These are phyloP conservation scores for Numenius arquata DNA, from an alignment of 2,113 vertebrate genomes.

Conservation along the genomic window DNA sequence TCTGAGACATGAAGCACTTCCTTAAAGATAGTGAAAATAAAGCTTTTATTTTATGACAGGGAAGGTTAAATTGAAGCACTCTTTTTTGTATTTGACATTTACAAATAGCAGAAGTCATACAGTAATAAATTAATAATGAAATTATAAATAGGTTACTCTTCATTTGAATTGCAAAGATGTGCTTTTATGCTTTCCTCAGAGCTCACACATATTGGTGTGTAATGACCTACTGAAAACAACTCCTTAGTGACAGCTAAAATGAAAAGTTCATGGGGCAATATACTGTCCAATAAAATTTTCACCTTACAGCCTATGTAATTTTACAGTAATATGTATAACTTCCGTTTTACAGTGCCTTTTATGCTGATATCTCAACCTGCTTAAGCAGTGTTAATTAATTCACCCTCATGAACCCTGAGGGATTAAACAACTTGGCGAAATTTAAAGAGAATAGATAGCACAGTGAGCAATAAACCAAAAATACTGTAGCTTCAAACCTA, in stretches of 20 bases:
- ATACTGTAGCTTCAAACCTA: background rate
- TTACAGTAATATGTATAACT: background rate
- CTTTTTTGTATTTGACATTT: constrained; percentile 17
- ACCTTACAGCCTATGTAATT: background rate
- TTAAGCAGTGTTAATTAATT: background rate
- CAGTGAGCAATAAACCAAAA: background rate
- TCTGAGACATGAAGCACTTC: background rate
- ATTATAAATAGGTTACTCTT: constrained; percentile 50
- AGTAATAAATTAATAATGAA: constrained; percentile 56
- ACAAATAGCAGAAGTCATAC: constrained; percentile 34
- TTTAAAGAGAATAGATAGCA: background rate
- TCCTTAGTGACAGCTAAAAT: background rate
- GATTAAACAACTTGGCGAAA: background rate
- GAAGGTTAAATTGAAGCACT: constrained; percentile 32
- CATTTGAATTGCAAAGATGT: constrained; percentile 61
- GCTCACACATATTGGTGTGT: background rate
- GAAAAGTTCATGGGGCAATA: background rate
- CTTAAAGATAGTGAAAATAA: background rate
- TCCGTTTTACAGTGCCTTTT: background rate
- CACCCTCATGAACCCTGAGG: background rate
- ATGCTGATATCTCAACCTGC: background rate
- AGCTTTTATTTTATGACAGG: constrained; percentile 4
- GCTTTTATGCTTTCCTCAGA: constrained; percentile 27
- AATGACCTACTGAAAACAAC: background rate
- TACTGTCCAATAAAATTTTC: background rate